Evolutionary conservation across 2,113 vertebrate species (phyloP), one percentile per base, ranked within the genome.

Genomic region (Lampris megalopsis): DNA sequence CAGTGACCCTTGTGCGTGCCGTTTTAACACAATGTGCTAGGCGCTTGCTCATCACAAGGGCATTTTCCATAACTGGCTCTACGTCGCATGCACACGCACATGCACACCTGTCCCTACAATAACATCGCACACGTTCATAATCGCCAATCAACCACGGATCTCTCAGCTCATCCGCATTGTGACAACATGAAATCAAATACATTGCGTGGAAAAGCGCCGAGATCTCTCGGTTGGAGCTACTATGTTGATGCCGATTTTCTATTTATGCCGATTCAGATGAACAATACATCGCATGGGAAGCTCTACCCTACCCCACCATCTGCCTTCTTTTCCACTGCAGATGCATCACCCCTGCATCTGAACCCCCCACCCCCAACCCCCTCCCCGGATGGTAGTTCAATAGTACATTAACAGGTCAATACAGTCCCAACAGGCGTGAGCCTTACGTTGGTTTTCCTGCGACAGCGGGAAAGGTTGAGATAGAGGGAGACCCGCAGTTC

Each of bases 371-470:
- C 24, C 24, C 24, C 24, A 24, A 24, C 24, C 24, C 24, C 24
- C 24, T 24, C 24, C 24, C 24, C 58, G 68, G 65, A 64, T 0
- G 2, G 53, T 72, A 83, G 24, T 69, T 86, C 79, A 90, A 88
- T 77, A 90, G 73, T 81, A 82, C 76, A 73, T 74, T 78, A 85
- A 73, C 60, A n/a, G 56, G 71, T 80, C 79, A 77, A 73, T 77
- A 45, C 43, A 4, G 7, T 45, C 1, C 4, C 4, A 45, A 53
- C 38, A 42, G 61, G 75, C n/a, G 63, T 68, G 78, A 43, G 49
- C 3, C 96, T 96, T 93, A 98, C 98, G 0, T 97, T 99, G 89
- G 97, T 97, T 95, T 99, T 99, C 74, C 98, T 96, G 71, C 98
- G 97, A 83, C 98, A 99, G 64, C 98, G 95, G 41, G 98, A 99